phyloP scores from a whole-genome alignment of 2,113 vertebrate species.

The Zosterops japonicus region DNA sequence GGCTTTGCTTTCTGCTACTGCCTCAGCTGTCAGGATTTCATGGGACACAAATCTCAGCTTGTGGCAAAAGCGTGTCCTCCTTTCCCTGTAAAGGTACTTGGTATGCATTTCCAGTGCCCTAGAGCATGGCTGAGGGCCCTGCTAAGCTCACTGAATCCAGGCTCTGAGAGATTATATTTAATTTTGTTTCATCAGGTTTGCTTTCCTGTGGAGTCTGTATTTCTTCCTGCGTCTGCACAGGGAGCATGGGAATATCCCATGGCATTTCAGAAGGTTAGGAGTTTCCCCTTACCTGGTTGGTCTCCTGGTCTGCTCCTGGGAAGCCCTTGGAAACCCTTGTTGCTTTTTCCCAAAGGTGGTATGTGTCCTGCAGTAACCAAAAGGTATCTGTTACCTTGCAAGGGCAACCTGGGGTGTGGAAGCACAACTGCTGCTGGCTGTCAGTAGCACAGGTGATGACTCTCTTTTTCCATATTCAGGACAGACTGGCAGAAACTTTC shows the following conservation, averaged over 20 bases:
- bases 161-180: background rate
- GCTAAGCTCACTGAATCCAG: background rate
- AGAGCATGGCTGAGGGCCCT: background rate
- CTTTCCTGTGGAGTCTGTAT: background rate
- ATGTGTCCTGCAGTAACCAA: background rate
- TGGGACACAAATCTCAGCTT: background rate
- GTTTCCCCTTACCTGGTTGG: background rate
- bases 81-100: background rate
- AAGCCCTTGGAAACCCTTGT: background rate
- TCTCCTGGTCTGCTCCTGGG: background rate
- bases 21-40: conserved; percentile 12
- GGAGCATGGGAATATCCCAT: background rate
- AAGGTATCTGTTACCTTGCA: background rate
- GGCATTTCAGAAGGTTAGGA: background rate
- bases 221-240: background rate
- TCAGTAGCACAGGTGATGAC: background rate
- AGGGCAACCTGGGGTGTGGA: background rate
- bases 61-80: background rate
- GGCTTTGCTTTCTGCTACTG: conserved; percentile 1
- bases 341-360: background rate
- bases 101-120: background rate
- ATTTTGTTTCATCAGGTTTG: background rate
- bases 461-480: background rate
- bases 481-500: background rate
- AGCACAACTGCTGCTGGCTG: background rate